Base-by-base conservation (phyloP, 2,797 vertebrate genomes). In the Uromys caudimaculatus region DNA sequence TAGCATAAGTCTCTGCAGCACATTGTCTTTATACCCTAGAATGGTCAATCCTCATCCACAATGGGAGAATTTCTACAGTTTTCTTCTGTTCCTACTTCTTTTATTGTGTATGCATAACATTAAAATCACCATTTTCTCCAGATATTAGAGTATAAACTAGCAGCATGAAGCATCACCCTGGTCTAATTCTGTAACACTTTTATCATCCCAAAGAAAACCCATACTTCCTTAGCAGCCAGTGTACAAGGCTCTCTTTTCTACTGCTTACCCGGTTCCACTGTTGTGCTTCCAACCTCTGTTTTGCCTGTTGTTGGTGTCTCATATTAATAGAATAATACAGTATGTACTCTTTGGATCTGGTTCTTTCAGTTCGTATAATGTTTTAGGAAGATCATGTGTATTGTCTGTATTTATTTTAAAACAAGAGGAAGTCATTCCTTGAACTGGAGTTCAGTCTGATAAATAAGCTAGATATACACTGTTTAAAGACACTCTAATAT, bases 401-500 rank as follows among this genome's bases (percentile, higher is more conserved):
- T 54, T 83, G 32, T 86, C 29, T 73, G 11, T 62, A 56, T 47
- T 64, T 76, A 41, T 84, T 94, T 44, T 54, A 82, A 96, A 89
- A n/a, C 32, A 79, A 71, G 41, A 71, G 69, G 35, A 94, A 91
- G 19, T 38, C 38, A 60, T 35, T 83, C 29, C 47, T 23, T 29
- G 23, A 73, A 69, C 58, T 11, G 13, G 41, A 89, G 50, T 23
- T 38, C 16, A 75, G 38, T 82, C 69, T 89, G 54, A 58, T 83
- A 54, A 93, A 54, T 91, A 50, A 64, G 1, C 11, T 82, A 29
- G 17, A 75, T 78, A 75, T 9, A 56, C 17, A 35, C 6, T 71
- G 54, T 81, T 88, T 62, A 24, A 76, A 92, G 90, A 89, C 83
- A n/a, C 9, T 77, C 76, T 41, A 95, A n/a, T 82, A 69, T 38